Base-by-base conservation (phyloP, 2,797 vertebrate species). In the Zenarchopterus dispar region DNA sequence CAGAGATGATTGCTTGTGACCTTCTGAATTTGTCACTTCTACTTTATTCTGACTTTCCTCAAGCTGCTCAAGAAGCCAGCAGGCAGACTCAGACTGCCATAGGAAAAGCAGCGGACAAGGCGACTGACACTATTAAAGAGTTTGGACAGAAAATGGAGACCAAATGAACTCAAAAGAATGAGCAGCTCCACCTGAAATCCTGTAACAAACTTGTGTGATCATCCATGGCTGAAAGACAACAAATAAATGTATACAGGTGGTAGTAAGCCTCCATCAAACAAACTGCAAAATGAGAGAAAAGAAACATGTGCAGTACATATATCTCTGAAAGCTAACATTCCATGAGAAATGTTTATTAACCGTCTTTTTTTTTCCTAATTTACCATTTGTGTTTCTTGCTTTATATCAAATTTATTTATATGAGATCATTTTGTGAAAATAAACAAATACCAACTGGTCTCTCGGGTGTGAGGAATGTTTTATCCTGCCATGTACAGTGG, bases 11-110 rank as follows among this genome's bases (percentile, higher is more conserved):
- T 42, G 42, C 49, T 6, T 42, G 57, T 56, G 5, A 49, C 13
- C 60, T 28, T 8, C 17, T 66, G 2, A 69, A 45, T 62, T 5
- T 73, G 36, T 75, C 22, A 69, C 54, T 17, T 74, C 23, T 86
- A 13, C 50, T 57, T 68, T 47, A 1, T 54, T 59, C 19, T 24
- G 50, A 66, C 22, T 78, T 58, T 23, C 18, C 28, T 74, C 17
- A 83, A 93, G 92, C 86, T 77, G 82, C 91, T 67, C 78, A 91
- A 57, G 93, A 94, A 70, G 76, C 61, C 42, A 81, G 71, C 85
- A 91, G 62, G 80, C 81, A 94, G 87, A 88, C 82, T 23, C 89
- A 92, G 75, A 72, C 49, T 42, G 77, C 75, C 68, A 93, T 88
- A 42, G 84, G 74, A 62, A 84, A 59, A 54, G 88, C 87, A 77